A percentile compares a stretch with the other conserved stretches of the same genome.
Conservation (phyloP, 2,797 vertebrate species). For the Sebastes minor region DNA sequence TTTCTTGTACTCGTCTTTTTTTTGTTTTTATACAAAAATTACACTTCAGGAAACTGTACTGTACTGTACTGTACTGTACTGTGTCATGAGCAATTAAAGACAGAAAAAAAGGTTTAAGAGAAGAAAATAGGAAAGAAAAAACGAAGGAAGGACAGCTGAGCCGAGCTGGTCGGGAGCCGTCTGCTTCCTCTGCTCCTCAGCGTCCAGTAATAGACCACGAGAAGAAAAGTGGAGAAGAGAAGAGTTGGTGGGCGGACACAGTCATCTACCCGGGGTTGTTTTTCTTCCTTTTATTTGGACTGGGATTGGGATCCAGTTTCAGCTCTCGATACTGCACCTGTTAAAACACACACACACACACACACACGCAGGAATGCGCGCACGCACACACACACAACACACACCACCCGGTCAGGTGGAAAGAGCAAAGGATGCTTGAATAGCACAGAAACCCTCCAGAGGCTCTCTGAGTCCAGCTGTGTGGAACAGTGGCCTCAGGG, state of each 20-base stretch:
- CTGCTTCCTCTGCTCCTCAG: constrained; percentile 57
- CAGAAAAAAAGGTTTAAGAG: constrained; percentile 76
- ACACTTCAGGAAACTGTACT: constrained; percentile 74
- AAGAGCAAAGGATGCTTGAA: constrained; percentile 82
- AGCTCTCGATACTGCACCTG: constrained; percentile 98
- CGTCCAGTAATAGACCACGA: constrained; percentile 75
- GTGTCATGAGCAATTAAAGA: constrained; percentile 81
- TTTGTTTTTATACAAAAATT: constrained; percentile 71
- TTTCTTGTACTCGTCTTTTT: constrained; percentile 12
- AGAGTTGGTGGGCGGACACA: constrained; percentile 70
- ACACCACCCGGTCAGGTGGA: constrained; percentile 83
- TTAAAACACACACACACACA: constrained; percentile 89
- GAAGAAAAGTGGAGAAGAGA: constrained; percentile 74
- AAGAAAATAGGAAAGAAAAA: constrained; percentile 16
- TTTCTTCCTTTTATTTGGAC: constrained; percentile 98
- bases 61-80: constrained; percentile 82
- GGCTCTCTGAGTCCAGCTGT: constrained; percentile 80
- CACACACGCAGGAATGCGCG: constrained; percentile 79
- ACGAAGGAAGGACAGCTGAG: constrained; percentile 35
- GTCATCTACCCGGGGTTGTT: constrained; percentile 90
- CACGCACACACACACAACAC: constrained; percentile 79
- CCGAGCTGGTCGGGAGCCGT: constrained; percentile 51
- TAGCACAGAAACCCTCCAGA: constrained; percentile 79
- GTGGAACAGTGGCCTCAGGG: constrained; percentile 79
- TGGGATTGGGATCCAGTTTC: constrained; percentile 95